Evolutionary conservation across 2,113 vertebrate species (phyloP).

Genomic region (Ageneiosus marmoratus): DNA sequence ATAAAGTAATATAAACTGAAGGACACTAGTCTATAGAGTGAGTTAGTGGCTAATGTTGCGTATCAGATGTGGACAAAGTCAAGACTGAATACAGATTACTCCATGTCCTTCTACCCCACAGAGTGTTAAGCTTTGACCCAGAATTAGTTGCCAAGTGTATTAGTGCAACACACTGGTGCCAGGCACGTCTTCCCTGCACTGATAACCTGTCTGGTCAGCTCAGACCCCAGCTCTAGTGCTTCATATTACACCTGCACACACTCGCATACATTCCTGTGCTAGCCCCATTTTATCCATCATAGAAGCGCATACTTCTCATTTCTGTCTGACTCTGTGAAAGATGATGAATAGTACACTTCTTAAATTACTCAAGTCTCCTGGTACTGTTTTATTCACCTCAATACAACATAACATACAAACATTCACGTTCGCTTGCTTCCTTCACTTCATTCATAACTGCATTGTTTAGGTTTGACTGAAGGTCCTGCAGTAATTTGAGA

Average conservation of each 20-base stretch:
- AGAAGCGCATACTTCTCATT: background rate
- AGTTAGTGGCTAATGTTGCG: constrained; percentile 99
- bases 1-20: constrained; percentile 99
- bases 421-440: constrained; percentile 26
- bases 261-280: background rate
- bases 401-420: constrained; percentile 8
- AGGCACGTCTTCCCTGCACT: constrained; percentile 80
- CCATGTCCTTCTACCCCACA: constrained; percentile 94
- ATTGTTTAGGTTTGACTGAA: constrained; percentile 4
- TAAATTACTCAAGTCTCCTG: background rate
- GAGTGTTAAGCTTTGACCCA: constrained; percentile 92
- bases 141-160: constrained; percentile 87
- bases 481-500: constrained; percentile 23
- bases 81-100: constrained; percentile 99
- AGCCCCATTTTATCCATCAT: constrained; percentile 28
- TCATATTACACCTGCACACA: constrained; percentile 43
- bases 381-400: background rate
- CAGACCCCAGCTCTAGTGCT: constrained; percentile 42
- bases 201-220: constrained; percentile 67
- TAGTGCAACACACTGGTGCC: constrained; percentile 86
- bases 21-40: constrained; percentile 99
- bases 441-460: background rate
- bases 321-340: background rate
- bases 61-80: constrained; percentile 99
- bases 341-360: background rate